Conservation (phyloP, 2,113 vertebrate species). For the Silurus asotus region DNA sequence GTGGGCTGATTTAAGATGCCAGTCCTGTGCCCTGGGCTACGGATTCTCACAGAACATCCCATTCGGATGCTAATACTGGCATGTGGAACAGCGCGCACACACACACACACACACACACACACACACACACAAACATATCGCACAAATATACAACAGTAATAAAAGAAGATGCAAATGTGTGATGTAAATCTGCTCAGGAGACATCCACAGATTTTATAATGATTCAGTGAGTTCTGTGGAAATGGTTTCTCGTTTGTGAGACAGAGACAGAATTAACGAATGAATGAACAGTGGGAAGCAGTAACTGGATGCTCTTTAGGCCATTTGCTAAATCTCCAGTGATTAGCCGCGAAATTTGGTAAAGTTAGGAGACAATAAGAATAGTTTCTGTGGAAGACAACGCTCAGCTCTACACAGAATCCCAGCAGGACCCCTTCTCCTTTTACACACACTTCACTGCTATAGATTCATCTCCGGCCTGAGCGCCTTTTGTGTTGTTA, state of each 20-base stretch:
- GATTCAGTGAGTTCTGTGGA: no score
- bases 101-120: conserved; percentile 19
- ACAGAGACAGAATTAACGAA: not conserved
- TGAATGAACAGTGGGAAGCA: not conserved
- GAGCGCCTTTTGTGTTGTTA: not conserved
- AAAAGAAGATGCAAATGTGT: not conserved
- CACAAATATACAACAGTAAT: not conserved
- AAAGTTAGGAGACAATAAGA: not conserved
- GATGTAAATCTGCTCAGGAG: no score
- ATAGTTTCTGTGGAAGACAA: not conserved
- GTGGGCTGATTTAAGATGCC: conserved; percentile 59
- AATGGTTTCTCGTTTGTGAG: not conserved
- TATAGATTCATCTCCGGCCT: not conserved
- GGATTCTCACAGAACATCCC: conserved; percentile 48
- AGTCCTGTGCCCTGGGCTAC: conserved; percentile 23
- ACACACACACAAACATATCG: not conserved
- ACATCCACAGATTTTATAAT: no score
- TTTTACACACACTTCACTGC: not conserved
- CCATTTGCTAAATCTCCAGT: not conserved
- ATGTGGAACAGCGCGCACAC: not conserved
- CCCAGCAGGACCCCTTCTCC: not conserved
- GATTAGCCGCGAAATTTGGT: not conserved
- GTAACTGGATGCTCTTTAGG: not conserved
- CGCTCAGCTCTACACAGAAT: not conserved
- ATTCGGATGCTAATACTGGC: conserved; percentile 39